A percentile compares a stretch with the other conserved stretches of the same genome.
Conservation (phyloP, 2,113 vertebrate species). For the Tetrax tetrax region DNA sequence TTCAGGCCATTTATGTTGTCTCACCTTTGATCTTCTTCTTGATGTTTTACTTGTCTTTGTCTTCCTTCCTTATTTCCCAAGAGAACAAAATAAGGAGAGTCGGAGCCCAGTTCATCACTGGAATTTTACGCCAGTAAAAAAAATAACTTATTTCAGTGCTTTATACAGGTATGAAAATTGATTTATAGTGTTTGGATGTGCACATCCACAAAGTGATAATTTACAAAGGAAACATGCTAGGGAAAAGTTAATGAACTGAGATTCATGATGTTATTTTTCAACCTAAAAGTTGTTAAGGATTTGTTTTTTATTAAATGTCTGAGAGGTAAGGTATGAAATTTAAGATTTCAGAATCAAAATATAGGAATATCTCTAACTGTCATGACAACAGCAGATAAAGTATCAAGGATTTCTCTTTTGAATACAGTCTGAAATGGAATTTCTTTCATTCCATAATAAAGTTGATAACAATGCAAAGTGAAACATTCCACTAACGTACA, state of each 20-base stretch:
- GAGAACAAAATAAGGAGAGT: slow-evolving; percentile 15
- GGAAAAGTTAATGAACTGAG: not conserved
- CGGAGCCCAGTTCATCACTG: not conserved
- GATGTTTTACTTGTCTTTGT: slow-evolving; percentile 44
- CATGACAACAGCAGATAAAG: slow-evolving; percentile 34
- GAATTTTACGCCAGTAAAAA: not conserved
- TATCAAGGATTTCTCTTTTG: slow-evolving; percentile 44
- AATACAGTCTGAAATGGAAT: slow-evolving; percentile 61
- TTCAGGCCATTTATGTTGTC: slow-evolving; percentile 53
- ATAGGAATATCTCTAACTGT: not conserved
- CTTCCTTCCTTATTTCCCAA: slow-evolving; percentile 36
- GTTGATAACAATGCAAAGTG: slow-evolving; percentile 56
- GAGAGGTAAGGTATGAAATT: slow-evolving; percentile 25
- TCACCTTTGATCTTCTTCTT: slow-evolving; percentile 47
- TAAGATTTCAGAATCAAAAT: slow-evolving; percentile 33
- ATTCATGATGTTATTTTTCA: not conserved
- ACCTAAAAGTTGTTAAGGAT: not conserved
- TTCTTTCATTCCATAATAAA: slow-evolving; percentile 44
- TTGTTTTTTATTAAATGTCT: not conserved
- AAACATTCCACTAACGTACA: slow-evolving; percentile 23
- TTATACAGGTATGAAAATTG: not conserved
- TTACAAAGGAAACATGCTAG: not conserved
- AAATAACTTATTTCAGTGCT: not conserved
- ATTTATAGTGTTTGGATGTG: not conserved
- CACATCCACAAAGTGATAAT: not conserved